These are phyloP conservation scores for Drepana arcuata DNA, from an alignment of 1,140 invertebrate species.

Conservation along the genomic window DNA sequence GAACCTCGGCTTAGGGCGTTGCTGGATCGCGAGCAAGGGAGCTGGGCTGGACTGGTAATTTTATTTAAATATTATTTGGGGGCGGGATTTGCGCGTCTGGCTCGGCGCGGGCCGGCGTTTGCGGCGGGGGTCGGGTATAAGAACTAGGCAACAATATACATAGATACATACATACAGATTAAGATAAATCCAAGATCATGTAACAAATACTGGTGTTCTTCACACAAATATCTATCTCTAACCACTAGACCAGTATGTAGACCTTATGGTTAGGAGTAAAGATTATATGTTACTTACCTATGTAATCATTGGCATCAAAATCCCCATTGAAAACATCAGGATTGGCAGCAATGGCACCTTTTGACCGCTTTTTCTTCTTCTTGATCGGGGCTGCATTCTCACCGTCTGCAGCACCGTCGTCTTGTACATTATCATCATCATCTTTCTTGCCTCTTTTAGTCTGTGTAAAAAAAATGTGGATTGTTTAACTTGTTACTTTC, in stretches of 20 bases:
- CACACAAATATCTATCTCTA: not conserved
- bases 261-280: not conserved
- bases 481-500: not conserved
- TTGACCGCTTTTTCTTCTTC: constrained; percentile 55
- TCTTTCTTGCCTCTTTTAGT: constrained; percentile 69
- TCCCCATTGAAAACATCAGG: constrained; percentile 57
- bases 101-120: no score
- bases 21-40: no score
- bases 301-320: constrained; percentile 57
- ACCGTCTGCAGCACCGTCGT: constrained; percentile 33
- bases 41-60: no score
- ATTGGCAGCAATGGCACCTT: constrained; percentile 46
- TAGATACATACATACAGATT: not conserved
- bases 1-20: no score
- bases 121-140: no score
- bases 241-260: no score
- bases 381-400: constrained; percentile 25
- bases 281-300: constrained; percentile 30
- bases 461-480: constrained; percentile 18
- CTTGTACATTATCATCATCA: constrained; percentile 40
- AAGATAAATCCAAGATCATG: not conserved
- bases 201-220: not conserved
- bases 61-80: no score
- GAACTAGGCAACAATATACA: not conserved
- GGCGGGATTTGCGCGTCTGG: no score